These are phyloP conservation scores for Myathropa florea DNA, from an alignment of 2,888 invertebrate species.

Conservation along the genomic window DNA sequence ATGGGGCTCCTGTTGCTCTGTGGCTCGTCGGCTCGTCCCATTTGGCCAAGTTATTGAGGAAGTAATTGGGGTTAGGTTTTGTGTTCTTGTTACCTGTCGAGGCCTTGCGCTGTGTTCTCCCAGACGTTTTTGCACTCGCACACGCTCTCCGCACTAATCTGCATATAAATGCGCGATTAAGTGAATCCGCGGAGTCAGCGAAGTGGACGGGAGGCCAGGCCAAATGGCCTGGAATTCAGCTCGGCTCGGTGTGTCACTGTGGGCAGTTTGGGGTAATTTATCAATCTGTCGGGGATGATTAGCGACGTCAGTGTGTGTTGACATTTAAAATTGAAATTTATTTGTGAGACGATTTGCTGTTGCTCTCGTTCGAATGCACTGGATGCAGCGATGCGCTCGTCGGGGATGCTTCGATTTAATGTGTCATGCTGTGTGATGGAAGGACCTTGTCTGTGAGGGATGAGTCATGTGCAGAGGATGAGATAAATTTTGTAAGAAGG, in stretches of 20 bases:
- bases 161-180: slow-evolving; percentile 71
- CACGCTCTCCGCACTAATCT: slow-evolving; percentile 52
- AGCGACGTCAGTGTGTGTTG: slow-evolving; percentile 70
- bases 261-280: slow-evolving; percentile 65
- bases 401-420: neutral
- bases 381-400: neutral
- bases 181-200: slow-evolving; percentile 49
- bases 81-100: slow-evolving; percentile 66
- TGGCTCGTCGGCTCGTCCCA: too few species aligned
- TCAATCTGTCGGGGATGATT: slow-evolving; percentile 71
- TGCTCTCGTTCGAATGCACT: neutral
- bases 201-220: slow-evolving; percentile 50
- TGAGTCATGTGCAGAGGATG: neutral
- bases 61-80: slow-evolving; percentile 69
- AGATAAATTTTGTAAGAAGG: neutral
- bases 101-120: neutral
- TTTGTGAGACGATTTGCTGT: slow-evolving; percentile 60
- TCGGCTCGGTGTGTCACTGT: slow-evolving; percentile 11
- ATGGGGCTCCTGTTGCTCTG: slow-evolving; percentile 30
- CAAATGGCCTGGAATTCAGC: slow-evolving; percentile 57
- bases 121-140: neutral
- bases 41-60: slow-evolving; percentile 70
- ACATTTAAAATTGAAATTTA: slow-evolving; percentile 70
- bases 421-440: slow-evolving; percentile 33
- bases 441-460: slow-evolving; percentile 2